These are phyloP conservation scores for Mesocricetus auratus DNA, from an alignment of 2,113 vertebrate species.

Conservation along the genomic window DNA sequence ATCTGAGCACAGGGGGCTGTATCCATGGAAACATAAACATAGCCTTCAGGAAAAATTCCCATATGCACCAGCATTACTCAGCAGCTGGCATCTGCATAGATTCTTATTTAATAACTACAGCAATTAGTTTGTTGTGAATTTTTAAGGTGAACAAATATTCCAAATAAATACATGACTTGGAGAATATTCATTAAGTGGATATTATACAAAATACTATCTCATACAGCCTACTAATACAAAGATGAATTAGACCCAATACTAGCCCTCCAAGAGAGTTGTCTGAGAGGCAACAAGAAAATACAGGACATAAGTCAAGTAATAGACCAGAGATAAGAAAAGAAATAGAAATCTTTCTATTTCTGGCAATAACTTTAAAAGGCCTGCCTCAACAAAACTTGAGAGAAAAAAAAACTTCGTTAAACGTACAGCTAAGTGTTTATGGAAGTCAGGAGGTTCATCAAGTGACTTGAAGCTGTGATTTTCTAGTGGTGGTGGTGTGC, in stretches of 20 bases:
- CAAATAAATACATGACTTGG: slow-evolving; percentile 46
- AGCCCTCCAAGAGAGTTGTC: background rate
- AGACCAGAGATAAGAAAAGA: background rate
- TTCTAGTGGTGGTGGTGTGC: background rate
- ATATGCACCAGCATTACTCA: background rate
- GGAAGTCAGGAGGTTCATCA: slow-evolving; percentile 1
- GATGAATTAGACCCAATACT: background rate
- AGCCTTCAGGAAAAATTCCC: slow-evolving; percentile 59
- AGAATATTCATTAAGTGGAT: slow-evolving; percentile 28
- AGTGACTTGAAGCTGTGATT: background rate
- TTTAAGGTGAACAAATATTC: slow-evolving; percentile 43
- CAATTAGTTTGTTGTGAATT: slow-evolving; percentile 45
- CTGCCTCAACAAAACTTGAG: background rate
- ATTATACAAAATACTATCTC: slow-evolving; percentile 13
- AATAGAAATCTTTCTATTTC: slow-evolving; percentile 41
- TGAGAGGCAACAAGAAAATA: background rate
- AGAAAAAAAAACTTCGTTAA: slow-evolving; percentile 15
- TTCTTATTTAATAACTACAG: slow-evolving; percentile 62
- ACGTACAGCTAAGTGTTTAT: slow-evolving; percentile 44
- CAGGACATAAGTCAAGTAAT: background rate
- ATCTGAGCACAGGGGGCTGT: slow-evolving; percentile 19
- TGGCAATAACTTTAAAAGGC: slow-evolving; percentile 21
- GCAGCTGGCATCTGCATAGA: slow-evolving; percentile 64
- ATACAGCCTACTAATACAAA: slow-evolving; percentile 34
- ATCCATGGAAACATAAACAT: slow-evolving; percentile 47